phyloP scores from a whole-genome alignment of 2,888 invertebrate genomes.

The Maniola hyperantus region DNA sequence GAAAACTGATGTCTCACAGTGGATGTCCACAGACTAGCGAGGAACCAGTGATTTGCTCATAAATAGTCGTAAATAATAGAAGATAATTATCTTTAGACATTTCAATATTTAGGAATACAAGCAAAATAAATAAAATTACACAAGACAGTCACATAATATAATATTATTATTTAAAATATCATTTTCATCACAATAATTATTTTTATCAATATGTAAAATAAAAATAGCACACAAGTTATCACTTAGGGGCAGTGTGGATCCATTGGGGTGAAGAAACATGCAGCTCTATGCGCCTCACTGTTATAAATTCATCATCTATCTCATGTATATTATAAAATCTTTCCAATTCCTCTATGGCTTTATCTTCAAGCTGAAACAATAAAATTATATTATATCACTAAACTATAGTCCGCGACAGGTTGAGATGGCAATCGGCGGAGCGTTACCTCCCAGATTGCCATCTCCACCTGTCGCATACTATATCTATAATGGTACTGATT shows the following conservation, averaged over 20 bases:
- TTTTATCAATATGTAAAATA: conserved; percentile 52
- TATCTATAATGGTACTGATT: no score
- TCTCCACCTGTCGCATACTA: no score
- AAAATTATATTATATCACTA: no score
- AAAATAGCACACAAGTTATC: conserved; percentile 57
- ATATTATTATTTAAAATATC: conserved; percentile 34
- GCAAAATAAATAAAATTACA: conserved; percentile 10
- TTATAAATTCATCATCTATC: conserved; percentile 87
- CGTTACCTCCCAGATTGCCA: no score
- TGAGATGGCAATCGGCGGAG: no score
- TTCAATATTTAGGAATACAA: neutral
- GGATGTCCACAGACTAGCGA: no score
- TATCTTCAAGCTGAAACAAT: conserved; percentile 88
- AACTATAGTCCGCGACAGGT: no score
- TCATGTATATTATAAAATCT: conserved; percentile 88
- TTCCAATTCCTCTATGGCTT: conserved; percentile 90
- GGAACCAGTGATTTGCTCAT: no score
- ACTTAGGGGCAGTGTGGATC: conserved; percentile 77
- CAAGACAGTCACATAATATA: conserved; percentile 28
- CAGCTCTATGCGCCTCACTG: conserved; percentile 85
- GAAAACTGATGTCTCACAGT: no score
- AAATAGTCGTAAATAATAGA: no score
- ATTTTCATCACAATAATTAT: conserved; percentile 32
- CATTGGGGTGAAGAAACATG: conserved; percentile 84
- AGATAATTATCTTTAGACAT: no score